Conservation (phyloP, 2,797 vertebrate species). For the Scolopax rusticola region DNA sequence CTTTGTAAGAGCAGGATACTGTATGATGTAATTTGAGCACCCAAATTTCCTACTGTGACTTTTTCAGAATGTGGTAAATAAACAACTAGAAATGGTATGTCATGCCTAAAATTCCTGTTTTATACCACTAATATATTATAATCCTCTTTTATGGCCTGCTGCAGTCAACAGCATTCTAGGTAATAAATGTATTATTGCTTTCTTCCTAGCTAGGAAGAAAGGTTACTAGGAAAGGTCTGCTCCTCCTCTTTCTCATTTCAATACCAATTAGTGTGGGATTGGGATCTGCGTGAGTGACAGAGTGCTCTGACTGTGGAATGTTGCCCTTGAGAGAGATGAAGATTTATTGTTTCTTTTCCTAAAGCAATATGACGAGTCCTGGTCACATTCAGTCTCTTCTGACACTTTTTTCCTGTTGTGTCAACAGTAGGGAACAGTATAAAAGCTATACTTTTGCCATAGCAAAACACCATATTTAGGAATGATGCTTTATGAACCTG, state of each 20-base stretch:
- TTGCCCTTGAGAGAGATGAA: not conserved
- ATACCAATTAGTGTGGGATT: not conserved
- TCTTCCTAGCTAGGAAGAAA: not conserved
- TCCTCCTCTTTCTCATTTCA: not conserved
- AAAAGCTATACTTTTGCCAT: not conserved
- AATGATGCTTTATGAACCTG: not conserved
- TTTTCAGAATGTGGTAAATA: slow-evolving; percentile 1
- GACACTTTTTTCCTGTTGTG: not conserved
- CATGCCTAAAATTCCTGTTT: not conserved
- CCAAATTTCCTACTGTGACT: not conserved
- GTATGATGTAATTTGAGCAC: not conserved
- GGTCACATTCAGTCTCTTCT: not conserved
- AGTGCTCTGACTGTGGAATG: not conserved
- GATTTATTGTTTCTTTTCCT: not conserved
- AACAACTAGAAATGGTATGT: not conserved
- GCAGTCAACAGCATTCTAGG: not conserved
- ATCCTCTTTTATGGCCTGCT: not conserved
- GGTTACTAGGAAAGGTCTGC: not conserved
- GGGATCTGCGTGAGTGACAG: not conserved
- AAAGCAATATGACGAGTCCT: fast-evolving
- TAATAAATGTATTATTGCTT: not conserved
- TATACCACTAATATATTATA: not conserved
- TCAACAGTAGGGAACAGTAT: not conserved
- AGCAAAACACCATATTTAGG: not conserved
- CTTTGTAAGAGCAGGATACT: not conserved